A percentile compares a stretch with the other conserved stretches of the same genome.
phyloP scores from a whole-genome alignment of 1,140 invertebrate species.

The Watersipora subatra region DNA sequence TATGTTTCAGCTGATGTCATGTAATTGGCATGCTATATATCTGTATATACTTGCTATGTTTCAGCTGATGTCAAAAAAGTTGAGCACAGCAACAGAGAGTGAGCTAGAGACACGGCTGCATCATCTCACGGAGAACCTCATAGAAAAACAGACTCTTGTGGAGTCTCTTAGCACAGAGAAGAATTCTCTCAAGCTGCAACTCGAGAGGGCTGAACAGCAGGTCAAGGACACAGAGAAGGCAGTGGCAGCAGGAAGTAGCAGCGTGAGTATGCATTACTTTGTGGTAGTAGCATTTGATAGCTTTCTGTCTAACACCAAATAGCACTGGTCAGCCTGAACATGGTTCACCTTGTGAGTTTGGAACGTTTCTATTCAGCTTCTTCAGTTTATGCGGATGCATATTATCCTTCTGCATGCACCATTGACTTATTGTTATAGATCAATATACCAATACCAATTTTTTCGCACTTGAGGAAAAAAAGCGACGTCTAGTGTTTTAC shows the following conservation, averaged over 20 bases:
- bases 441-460: too few relatives aligned
- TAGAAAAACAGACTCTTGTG: slow-evolving; percentile 62
- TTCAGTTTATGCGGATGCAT: too few relatives aligned
- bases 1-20: too few relatives aligned
- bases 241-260: not conserved
- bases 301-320: not conserved
- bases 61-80: slow-evolving; percentile 40
- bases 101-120: slow-evolving; percentile 57
- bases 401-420: not conserved
- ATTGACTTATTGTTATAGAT: too few relatives aligned
- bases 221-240: not conserved
- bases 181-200: slow-evolving; percentile 60
- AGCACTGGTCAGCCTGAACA: not conserved
- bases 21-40: not conserved
- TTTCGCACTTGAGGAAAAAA: too few relatives aligned
- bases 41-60: slow-evolving; percentile 6
- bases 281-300: not conserved
- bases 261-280: not conserved
- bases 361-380: not conserved
- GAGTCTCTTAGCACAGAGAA: slow-evolving; percentile 63
- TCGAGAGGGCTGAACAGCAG: slow-evolving; percentile 59
- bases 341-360: slow-evolving; percentile 7
- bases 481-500: too few relatives aligned
- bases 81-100: slow-evolving; percentile 43
- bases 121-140: slow-evolving; percentile 60